Percentiles rank a stretch among this genome's conserved stretches.
These are phyloP conservation scores for Aphaenogaster ashmeadi DNA, from an alignment of 1,140 invertebrate species.

Conservation along the genomic window DNA sequence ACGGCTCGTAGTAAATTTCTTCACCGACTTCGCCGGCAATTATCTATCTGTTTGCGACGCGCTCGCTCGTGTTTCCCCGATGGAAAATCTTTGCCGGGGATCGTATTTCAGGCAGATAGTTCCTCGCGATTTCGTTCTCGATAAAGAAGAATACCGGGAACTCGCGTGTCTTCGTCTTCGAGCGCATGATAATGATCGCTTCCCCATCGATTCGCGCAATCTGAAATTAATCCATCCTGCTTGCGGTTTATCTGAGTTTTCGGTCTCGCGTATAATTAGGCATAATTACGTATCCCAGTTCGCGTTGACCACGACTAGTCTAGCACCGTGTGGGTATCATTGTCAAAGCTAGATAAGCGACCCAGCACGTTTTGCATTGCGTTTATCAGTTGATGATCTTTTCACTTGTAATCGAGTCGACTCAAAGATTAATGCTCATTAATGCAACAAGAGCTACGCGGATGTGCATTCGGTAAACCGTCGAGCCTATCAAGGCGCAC, in stretches of 20 bases:
- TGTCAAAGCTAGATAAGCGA: conserved; percentile 32
- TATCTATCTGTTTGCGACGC: conserved; percentile 5
- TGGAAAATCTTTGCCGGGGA: neutral
- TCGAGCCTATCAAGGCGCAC: neutral
- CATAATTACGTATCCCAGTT: conserved; percentile 10
- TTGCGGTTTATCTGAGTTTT: neutral
- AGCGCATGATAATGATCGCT: conserved; percentile 16
- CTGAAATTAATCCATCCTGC: neutral
- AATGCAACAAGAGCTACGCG: conserved; percentile 26
- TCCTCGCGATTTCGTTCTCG: neutral
- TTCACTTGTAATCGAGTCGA: conserved; percentile 17
- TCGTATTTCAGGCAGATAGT: neutral
- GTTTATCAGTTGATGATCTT: conserved; percentile 55
- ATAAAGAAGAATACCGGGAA: conserved; percentile 1
- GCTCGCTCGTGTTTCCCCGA: neutral
- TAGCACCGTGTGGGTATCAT: neutral
- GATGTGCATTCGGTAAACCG: conserved; percentile 2
- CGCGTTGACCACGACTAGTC: neutral
- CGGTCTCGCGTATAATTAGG: neutral
- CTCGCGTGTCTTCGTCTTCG: neutral
- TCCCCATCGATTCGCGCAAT: conserved; percentile 20
- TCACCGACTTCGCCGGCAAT: neutral
- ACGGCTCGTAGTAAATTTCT: neutral
- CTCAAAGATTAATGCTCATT: conserved; percentile 22
- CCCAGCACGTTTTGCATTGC: neutral